Base-by-base conservation (phyloP, 1,140 invertebrate genomes). In the Temnothorax nylanderi region DNA sequence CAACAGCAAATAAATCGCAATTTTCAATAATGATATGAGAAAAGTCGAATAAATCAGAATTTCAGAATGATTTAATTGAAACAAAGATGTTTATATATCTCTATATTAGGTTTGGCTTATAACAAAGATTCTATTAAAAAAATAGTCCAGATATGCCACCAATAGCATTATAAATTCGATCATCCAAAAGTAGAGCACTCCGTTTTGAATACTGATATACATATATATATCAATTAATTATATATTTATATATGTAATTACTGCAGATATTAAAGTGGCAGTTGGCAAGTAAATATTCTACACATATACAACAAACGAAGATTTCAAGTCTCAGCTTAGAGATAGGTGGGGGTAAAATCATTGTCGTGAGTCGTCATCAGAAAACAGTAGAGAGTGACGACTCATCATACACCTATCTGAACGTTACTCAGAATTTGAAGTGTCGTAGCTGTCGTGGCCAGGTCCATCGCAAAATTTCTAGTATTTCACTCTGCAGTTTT, bases 381-480 rank as follows among this genome's bases (percentile, higher is more conserved):
- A 51, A 41, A 64, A 62, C 16, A 37, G 62, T n/a, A 34, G 34
- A 54, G 77, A 81, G 37, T 69, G 64, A 69, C 77, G 47, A 81
- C 49, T 81, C 77, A 71, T 81, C 34, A 4, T 64, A 13, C 13
- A 90, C 88, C 71, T 72, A 90, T 10, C 65, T 78, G 54, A 84
- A 87, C 51, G 69, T 85, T 34, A 44, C 62, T 7, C 26, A 5
- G 72, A 75, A 67, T 85, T 85, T 85, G 62, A 90, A 91, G 89
- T 87, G 85, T 26, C 26, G 26, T 26, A 26, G 26, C 26, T 26
- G 26, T 26, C 26, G 26, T 26, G 26, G 26, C 90, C 87, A 84
- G 87, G 51, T 77, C 54, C 37, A 34, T 87, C 21, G 56, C 41
- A 78, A 92, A 92, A 92, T 92, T 93, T 86, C 13, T 72, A 88